phyloP scores from a whole-genome alignment of 1,140 invertebrate species.

The Chironomus striatipennis region DNA sequence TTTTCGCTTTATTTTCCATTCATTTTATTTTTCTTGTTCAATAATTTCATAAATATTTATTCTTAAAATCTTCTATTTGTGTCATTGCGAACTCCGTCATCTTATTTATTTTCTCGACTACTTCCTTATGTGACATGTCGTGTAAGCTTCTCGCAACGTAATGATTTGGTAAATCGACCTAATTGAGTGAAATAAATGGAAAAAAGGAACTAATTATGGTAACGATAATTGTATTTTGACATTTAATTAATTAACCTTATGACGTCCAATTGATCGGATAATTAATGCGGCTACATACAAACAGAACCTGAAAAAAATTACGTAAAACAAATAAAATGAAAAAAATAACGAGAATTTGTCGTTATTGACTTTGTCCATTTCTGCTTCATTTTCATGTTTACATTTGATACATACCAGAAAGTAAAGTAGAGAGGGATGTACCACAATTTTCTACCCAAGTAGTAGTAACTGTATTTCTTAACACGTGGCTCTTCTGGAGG shows the following conservation, averaged over 20 bases:
- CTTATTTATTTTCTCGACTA: slow-evolving; percentile 34
- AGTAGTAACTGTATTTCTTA: slow-evolving; percentile 73
- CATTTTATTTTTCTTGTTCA: background rate
- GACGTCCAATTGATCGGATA: slow-evolving; percentile 65
- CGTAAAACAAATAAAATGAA: background rate
- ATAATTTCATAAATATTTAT: slow-evolving; percentile 35
- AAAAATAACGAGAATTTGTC: background rate
- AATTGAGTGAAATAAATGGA: slow-evolving; percentile 11
- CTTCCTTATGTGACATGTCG: slow-evolving; percentile 30
- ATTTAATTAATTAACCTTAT: slow-evolving; percentile 48
- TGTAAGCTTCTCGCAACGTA: slow-evolving; percentile 30
- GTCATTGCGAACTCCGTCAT: slow-evolving; percentile 37
- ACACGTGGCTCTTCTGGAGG: slow-evolving; percentile 47
- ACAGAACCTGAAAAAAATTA: slow-evolving; percentile 47
- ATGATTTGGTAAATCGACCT: slow-evolving; percentile 39
- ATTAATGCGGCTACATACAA: slow-evolving; percentile 69
- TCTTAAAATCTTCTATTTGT: slow-evolving; percentile 37
- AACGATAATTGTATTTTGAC: slow-evolving; percentile 17
- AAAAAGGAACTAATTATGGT: slow-evolving; percentile 12
- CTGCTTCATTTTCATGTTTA: background rate
- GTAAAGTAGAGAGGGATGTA: slow-evolving; percentile 75
- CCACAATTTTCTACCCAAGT: slow-evolving; percentile 69
- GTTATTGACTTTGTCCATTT: too few species aligned
- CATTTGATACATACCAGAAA: slow-evolving; percentile 43
- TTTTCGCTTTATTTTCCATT: background rate